These are phyloP conservation scores for Temnothorax rugatulus DNA, from an alignment of 2,888 invertebrate species.

Conservation along the genomic window DNA sequence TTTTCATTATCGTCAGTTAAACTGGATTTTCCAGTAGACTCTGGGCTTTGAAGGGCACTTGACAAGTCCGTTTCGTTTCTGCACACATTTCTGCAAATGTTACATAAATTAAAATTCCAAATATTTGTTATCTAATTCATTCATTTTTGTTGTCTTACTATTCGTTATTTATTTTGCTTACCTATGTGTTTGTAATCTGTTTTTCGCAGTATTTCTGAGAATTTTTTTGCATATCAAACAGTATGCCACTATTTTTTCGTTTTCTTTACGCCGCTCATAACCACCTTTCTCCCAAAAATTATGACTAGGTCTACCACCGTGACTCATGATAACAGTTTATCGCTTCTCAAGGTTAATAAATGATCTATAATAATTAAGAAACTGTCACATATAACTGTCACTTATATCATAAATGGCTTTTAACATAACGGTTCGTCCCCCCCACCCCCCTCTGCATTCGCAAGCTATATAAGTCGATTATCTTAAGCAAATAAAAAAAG, in stretches of 20 bases:
- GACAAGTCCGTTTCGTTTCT: conserved; percentile 15
- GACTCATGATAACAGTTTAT: not conserved
- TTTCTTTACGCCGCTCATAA: not conserved
- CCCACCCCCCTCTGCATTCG: conserved; percentile 28
- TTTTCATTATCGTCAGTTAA: not conserved
- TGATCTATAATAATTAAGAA: too few species aligned
- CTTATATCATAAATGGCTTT: conserved; percentile 65
- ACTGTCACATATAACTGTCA: conserved; percentile 15
- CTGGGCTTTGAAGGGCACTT: not conserved
- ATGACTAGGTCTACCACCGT: not conserved
- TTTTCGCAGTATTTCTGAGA: not conserved
- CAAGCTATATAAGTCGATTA: conserved; percentile 64
- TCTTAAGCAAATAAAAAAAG: conserved; percentile 73
- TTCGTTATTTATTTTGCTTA: not conserved
- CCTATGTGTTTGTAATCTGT: not conserved
- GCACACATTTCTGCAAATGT: conserved; percentile 3
- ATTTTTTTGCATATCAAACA: not conserved
- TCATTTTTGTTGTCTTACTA: not conserved
- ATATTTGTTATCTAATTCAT: conserved; percentile 11
- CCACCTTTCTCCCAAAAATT: not conserved
- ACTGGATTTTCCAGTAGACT: not conserved
- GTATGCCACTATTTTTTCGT: not conserved
- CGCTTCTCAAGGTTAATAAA: not conserved
- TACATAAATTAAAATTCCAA: conserved; percentile 6
- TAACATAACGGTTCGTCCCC: conserved; percentile 57